Percentiles rank a stretch among this genome's conserved stretches.
Evolutionary conservation across 2,797 vertebrate species (phyloP).

Genomic region (Halcyon chelicuti): DNA sequence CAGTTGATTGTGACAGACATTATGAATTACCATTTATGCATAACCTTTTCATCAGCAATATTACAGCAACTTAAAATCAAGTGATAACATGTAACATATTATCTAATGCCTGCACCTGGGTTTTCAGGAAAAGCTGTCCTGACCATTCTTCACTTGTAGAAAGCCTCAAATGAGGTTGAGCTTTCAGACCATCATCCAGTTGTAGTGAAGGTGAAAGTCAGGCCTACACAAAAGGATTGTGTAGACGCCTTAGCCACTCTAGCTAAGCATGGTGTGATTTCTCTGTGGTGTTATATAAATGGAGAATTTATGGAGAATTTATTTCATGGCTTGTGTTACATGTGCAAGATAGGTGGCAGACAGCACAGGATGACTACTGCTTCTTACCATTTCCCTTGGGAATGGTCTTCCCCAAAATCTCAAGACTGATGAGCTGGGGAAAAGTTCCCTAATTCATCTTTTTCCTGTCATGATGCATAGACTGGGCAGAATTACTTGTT

Average conservation of each 20-base stretch:
- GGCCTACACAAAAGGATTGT: background rate
- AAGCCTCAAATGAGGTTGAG: background rate
- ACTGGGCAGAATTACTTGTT: background rate
- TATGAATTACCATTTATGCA: background rate
- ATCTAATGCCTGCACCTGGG: background rate
- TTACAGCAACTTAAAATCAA: background rate
- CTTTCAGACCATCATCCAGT: background rate
- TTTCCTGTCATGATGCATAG: background rate
- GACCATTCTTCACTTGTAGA: background rate
- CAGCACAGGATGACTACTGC: background rate
- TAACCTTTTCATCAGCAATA: slow-evolving; percentile 10
- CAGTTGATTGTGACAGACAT: background rate
- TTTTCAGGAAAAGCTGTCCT: background rate
- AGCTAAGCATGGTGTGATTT: background rate
- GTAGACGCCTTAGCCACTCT: background rate
- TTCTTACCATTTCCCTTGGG: background rate
- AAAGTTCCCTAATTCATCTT: background rate
- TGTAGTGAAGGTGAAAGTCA: background rate
- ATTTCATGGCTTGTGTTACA: background rate
- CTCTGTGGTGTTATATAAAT: background rate
- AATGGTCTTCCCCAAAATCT: background rate
- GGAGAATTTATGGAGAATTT: background rate
- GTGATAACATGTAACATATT: background rate
- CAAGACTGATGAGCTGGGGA: background rate
- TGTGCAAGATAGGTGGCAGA: background rate